Evolutionary conservation across 2,113 vertebrate species (phyloP).

Genomic region (Grus americana): DNA sequence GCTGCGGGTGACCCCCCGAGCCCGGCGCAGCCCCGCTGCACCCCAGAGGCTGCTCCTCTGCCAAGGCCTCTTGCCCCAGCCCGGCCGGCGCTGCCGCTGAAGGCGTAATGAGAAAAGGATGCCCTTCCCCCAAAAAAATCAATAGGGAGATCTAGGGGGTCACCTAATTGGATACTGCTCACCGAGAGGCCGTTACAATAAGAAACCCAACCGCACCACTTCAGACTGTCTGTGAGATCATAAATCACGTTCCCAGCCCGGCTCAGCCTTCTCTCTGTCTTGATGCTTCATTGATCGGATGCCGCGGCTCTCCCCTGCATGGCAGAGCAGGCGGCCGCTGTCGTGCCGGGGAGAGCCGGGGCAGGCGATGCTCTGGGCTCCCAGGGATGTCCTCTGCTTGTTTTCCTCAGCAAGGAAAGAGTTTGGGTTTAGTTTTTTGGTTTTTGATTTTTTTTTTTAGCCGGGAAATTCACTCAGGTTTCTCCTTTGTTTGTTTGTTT

Average conservation of each 20-base stretch:
- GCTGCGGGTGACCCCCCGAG: neutral
- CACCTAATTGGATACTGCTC: constrained; percentile 37
- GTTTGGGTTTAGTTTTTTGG: neutral
- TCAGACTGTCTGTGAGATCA: neutral
- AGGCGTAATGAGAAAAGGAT: neutral
- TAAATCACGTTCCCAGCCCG: neutral
- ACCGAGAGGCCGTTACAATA: neutral
- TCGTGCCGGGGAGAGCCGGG: rapidly evolving
- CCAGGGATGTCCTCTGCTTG: neutral
- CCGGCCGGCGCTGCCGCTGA: neutral
- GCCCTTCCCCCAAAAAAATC: neutral
- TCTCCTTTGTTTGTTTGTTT: neutral
- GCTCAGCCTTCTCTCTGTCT: neutral
- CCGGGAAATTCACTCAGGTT: neutral
- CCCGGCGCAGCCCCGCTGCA: rapidly evolving
- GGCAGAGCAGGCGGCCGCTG: neutral
- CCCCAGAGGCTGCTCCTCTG: neutral
- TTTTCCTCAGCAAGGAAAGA: neutral
- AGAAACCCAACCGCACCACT: neutral
- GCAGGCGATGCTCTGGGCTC: neutral
- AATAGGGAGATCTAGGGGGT: neutral
- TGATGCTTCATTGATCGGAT: neutral
- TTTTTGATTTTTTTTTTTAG: neutral
- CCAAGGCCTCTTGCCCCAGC: neutral
- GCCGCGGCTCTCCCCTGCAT: neutral